Evolutionary conservation across 2,888 invertebrate species (phyloP).

Genomic region (Blastobasis adustella): DNA sequence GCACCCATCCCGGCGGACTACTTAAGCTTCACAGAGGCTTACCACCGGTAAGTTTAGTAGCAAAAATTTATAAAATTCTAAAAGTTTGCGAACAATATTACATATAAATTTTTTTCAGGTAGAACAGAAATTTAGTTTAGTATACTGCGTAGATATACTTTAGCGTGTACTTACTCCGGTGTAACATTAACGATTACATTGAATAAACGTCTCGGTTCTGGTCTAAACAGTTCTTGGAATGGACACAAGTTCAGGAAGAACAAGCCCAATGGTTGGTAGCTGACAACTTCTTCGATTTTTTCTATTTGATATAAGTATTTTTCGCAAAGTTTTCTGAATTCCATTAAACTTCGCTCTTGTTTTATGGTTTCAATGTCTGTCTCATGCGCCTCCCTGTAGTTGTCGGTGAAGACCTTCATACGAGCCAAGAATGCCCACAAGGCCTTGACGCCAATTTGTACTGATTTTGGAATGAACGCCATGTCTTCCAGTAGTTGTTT

Average conservation of each 20-base stretch:
- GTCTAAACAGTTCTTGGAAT: constrained; percentile 82
- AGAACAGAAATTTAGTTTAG: too few species aligned
- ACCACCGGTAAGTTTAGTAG: too few species aligned
- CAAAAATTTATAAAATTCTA: too few species aligned
- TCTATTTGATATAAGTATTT: constrained; percentile 82
- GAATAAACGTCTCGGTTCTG: constrained; percentile 81
- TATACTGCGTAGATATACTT: too few species aligned
- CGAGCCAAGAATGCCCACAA: constrained; percentile 78
- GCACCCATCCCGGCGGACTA: too few species aligned
- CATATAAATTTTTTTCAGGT: too few species aligned
- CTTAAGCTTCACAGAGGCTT: too few species aligned
- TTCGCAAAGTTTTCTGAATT: constrained; percentile 79
- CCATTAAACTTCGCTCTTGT: constrained; percentile 77
- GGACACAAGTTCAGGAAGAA: constrained; percentile 80
- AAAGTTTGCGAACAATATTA: too few species aligned
- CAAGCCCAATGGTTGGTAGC: constrained; percentile 82
- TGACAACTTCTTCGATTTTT: constrained; percentile 78
- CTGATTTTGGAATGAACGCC: constrained; percentile 68
- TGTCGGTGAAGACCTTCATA: constrained; percentile 78
- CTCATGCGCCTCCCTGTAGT: constrained; percentile 81
- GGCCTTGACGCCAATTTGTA: constrained; percentile 77
- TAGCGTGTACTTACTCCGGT: constrained; percentile 73
- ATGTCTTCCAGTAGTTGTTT: constrained; percentile 70
- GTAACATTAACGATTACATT: constrained; percentile 77
- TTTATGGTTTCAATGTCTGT: constrained; percentile 78